Percentiles rank a stretch among this genome's conserved stretches.
These are phyloP conservation scores for Gallirallus australis DNA, from an alignment of 2,797 vertebrate genomes.

Conservation along the genomic window DNA sequence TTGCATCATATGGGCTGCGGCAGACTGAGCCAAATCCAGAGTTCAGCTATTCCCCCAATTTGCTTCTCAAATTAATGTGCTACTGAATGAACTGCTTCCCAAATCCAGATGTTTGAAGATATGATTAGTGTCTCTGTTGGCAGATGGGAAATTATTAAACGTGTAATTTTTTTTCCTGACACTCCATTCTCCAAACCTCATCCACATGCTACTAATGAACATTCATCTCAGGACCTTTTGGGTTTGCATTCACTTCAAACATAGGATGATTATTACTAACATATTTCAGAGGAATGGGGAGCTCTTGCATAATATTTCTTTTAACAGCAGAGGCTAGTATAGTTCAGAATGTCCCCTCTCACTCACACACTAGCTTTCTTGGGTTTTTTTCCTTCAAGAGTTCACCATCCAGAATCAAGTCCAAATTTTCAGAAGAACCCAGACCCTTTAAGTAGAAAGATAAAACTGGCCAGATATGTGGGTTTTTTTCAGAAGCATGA, in stretches of 20 bases:
- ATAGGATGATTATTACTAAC: slow-evolving; percentile 30
- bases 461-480: background rate
- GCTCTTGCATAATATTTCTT: background rate
- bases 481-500: background rate
- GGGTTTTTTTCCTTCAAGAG: background rate
- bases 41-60: slow-evolving; percentile 17
- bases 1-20: background rate
- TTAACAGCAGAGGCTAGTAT: background rate
- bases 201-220: slow-evolving; percentile 62
- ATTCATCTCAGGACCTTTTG: slow-evolving; percentile 3
- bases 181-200: slow-evolving; percentile 23
- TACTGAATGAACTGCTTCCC: slow-evolving; percentile 12
- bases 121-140: slow-evolving; percentile 19
- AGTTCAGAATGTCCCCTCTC: slow-evolving; percentile 1
- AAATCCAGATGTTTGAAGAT: slow-evolving; percentile 50
- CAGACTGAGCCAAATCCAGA: background rate
- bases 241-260: slow-evolving; percentile 41
- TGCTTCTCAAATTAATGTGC: slow-evolving; percentile 45
- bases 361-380: background rate
- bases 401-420: background rate
- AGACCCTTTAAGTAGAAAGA: background rate
- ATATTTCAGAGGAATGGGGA: slow-evolving; percentile 36
- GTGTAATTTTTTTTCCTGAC: slow-evolving; percentile 15
- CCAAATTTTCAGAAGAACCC: background rate
- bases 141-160: slow-evolving; percentile 49